Conservation (phyloP, 2,888 invertebrate species). For the Zhuqinia jingwanae region DNA sequence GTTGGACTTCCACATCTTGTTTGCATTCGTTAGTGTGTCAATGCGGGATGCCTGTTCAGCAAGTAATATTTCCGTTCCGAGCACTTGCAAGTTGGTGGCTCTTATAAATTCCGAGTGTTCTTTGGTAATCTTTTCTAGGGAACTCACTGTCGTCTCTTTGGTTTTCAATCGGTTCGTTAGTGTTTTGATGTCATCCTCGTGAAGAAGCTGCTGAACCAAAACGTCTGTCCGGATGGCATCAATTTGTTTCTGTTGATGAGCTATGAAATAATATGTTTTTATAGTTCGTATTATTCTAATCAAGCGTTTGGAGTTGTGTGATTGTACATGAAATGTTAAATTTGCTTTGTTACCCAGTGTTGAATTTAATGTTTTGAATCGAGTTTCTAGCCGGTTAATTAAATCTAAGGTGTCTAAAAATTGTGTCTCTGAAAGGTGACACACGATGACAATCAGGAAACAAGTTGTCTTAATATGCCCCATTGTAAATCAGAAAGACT, state of each 20-base stretch:
- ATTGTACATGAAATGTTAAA: no score
- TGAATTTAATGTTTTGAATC: neutral
- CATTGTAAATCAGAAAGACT: no score
- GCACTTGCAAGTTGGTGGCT: neutral
- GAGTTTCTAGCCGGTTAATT: neutral
- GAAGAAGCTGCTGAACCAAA: neutral
- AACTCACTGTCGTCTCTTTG: neutral
- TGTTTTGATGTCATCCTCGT: constrained; percentile 1
- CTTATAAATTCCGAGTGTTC: neutral
- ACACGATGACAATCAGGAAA: no score
- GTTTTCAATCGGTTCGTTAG: neutral
- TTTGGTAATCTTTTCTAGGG: neutral
- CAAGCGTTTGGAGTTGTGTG: no score
- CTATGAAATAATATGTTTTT: neutral
- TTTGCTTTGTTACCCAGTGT: neutral
- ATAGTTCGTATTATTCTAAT: no score
- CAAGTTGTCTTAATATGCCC: no score
- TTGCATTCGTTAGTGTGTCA: constrained; percentile 13
- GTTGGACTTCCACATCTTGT: constrained; percentile 45
- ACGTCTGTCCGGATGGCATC: neutral
- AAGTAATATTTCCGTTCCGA: neutral
- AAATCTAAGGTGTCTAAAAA: neutral
- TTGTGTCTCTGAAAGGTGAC: no score
- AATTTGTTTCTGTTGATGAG: constrained; percentile 34
- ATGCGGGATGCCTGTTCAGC: neutral